These are phyloP conservation scores for Eristalinus sepulchralis DNA, from an alignment of 2,888 invertebrate species.

Conservation along the genomic window DNA sequence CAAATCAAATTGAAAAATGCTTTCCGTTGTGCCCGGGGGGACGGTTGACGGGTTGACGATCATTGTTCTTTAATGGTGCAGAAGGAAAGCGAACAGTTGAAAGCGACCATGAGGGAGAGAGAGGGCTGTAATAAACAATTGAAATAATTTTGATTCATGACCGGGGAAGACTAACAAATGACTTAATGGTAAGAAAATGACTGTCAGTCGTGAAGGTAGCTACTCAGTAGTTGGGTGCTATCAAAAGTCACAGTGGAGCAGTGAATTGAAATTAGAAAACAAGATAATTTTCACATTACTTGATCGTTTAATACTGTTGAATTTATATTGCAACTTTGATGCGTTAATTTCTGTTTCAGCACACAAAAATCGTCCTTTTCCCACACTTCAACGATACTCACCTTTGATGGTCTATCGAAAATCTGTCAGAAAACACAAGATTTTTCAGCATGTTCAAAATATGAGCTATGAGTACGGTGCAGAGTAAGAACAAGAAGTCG, in stretches of 20 bases:
- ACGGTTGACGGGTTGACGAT: slow-evolving; percentile 21
- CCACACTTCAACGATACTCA: too few species aligned
- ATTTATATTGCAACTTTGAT: too few species aligned
- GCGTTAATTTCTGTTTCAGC: too few species aligned
- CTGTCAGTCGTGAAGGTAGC: slow-evolving; percentile 3
- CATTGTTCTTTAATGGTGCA: slow-evolving; percentile 1
- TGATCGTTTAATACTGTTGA: too few species aligned
- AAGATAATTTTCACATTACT: too few species aligned
- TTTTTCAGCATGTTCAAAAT: too few species aligned
- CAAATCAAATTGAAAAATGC: slow-evolving; percentile 40
- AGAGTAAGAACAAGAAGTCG: too few species aligned
- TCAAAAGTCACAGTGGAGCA: background rate
- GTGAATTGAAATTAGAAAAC: background rate
- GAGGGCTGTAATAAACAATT: slow-evolving; percentile 24
- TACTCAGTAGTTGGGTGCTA: slow-evolving; percentile 14
- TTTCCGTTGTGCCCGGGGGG: slow-evolving; percentile 26
- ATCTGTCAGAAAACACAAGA: too few species aligned
- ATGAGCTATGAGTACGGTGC: too few species aligned
- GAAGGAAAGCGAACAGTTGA: slow-evolving; percentile 11
- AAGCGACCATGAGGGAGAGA: slow-evolving; percentile 35
- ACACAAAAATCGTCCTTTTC: too few species aligned
- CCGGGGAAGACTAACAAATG: slow-evolving; percentile 11
- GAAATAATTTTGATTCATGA: slow-evolving; percentile 30
- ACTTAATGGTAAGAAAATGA: background rate
- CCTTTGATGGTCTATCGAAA: too few species aligned